phyloP scores from a whole-genome alignment of 2,888 invertebrate genomes.

The Troides aeacus region DNA sequence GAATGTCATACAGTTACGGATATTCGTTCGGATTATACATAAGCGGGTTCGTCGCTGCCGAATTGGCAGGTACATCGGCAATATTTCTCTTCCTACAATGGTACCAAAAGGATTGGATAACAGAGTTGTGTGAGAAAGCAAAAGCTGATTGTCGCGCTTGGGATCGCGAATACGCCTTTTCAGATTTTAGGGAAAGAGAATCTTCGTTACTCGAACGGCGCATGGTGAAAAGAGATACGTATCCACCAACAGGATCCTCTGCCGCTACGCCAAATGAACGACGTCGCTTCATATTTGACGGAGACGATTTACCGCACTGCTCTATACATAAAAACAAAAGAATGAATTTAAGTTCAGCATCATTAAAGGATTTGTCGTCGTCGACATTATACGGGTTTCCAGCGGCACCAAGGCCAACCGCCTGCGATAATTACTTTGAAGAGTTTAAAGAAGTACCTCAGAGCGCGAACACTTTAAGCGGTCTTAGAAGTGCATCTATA shows the following conservation, averaged over 20 bases:
- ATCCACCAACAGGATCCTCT: constrained; percentile 67
- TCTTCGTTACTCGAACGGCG: constrained; percentile 67
- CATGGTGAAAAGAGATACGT: constrained; percentile 73
- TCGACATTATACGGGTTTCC: constrained; percentile 83
- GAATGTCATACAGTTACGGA: constrained; percentile 92
- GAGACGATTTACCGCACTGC: constrained; percentile 78
- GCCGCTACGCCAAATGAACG: constrained; percentile 75
- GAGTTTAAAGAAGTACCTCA: constrained; percentile 77
- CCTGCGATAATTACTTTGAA: constrained; percentile 81
- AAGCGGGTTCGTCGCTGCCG: constrained; percentile 90
- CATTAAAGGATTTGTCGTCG: constrained; percentile 79
- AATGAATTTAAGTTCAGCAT: constrained; percentile 77
- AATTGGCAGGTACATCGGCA: constrained; percentile 91
- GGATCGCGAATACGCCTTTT: constrained; percentile 76
- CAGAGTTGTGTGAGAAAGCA: constrained; percentile 73
- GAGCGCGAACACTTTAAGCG: constrained; percentile 74
- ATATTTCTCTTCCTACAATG: constrained; percentile 92
- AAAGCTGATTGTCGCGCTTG: constrained; percentile 73
- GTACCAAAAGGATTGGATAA: constrained; percentile 84
- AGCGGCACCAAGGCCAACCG: constrained; percentile 82
- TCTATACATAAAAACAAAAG: constrained; percentile 79
- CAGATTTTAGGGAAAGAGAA: constrained; percentile 71
- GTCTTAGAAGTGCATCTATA: constrained; percentile 72
- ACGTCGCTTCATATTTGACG: constrained; percentile 83
- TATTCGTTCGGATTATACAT: constrained; percentile 93